Evolutionary conservation across 2,888 invertebrate genomes (phyloP), one percentile per base, ranked within the genome.

Genomic region (Amorpha juglandis): DNA sequence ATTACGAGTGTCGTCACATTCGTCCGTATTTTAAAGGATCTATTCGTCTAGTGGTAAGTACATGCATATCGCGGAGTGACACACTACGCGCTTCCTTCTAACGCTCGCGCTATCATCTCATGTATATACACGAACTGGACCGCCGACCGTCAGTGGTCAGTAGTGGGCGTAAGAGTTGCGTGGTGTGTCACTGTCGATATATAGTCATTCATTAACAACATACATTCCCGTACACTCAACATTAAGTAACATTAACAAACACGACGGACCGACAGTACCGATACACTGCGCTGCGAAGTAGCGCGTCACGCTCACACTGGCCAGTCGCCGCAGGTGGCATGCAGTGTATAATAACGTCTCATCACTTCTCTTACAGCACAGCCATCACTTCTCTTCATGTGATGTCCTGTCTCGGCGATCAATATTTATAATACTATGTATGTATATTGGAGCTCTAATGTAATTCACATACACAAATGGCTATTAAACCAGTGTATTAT

Each of bases 151-250:
- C 38, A 8, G 38, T 8, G 7, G 9, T 38, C 38, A 38, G 7
- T 9, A 38, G 8, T 38, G 6, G 9, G 38, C 38, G 38, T 9
- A 38, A 8, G 1, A 38, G 38, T 38, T 1, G 38, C 1, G 52
- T 52, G 12, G 52, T 11, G 21, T 38, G 38, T 7, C 38, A 38
- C 38, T 9, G 38, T 38, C 38, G 38, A 38, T 38, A 9, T 38
- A 38, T 38, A 38, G 55, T 55, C 55, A 63, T 48, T 27, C 47
- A 62, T 19, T 50, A 48, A 72, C 80, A 90, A 91, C 90, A 92
- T 38, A 87, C 91, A 92, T 91, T 91, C 90, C 90, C 87, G 91
- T 88, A 89, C 90, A 91, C 88, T 85, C 86, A 87, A 89, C 84
- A 81, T 79, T 82, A 82, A 86, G 83, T 83, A 76, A 81, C 76